Conservation (phyloP, 2,888 invertebrate species). For the Mimumesa dahlbomi region DNA sequence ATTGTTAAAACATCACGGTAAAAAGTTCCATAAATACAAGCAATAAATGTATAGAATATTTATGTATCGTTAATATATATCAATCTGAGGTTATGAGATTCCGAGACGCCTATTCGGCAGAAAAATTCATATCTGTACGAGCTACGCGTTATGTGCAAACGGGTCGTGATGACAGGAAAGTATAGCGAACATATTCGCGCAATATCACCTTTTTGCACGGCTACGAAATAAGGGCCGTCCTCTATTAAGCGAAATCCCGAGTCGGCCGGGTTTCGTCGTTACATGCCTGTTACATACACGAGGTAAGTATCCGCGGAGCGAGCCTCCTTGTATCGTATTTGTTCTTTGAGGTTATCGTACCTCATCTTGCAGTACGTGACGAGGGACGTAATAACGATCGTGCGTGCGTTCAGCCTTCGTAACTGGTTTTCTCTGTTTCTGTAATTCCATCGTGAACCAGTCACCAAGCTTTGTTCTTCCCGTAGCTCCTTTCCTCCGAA, state of each 20-base stretch:
- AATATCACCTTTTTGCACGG: constrained; percentile 28
- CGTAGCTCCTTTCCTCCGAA: constrained; percentile 29
- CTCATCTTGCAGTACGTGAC: constrained; percentile 73
- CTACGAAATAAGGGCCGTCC: constrained; percentile 38
- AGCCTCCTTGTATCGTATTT: constrained; percentile 69
- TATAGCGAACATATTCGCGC: constrained; percentile 15
- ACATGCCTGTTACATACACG: constrained; percentile 36
- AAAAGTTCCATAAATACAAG: too few species aligned
- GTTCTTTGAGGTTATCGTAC: constrained; percentile 73
- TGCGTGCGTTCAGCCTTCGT: constrained; percentile 63
- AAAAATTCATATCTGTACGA: background rate
- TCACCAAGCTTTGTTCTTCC: constrained; percentile 59
- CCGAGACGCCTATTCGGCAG: too few species aligned
- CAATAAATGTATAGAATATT: too few species aligned
- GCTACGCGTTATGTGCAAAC: background rate
- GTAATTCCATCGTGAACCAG: constrained; percentile 64
- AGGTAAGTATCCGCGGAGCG: constrained; percentile 42
- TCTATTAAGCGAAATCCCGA: constrained; percentile 21
- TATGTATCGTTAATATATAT: too few species aligned
- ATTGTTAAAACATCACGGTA: too few species aligned
- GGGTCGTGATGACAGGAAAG: constrained; percentile 13
- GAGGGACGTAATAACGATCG: constrained; percentile 72
- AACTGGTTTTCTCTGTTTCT: constrained; percentile 72
- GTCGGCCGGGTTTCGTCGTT: constrained; percentile 41
- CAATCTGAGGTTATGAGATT: too few species aligned